Evolutionary conservation across 2,113 vertebrate genomes (phyloP), one percentile per base, ranked within the genome.

Genomic region (Pleuronectes platessa): DNA sequence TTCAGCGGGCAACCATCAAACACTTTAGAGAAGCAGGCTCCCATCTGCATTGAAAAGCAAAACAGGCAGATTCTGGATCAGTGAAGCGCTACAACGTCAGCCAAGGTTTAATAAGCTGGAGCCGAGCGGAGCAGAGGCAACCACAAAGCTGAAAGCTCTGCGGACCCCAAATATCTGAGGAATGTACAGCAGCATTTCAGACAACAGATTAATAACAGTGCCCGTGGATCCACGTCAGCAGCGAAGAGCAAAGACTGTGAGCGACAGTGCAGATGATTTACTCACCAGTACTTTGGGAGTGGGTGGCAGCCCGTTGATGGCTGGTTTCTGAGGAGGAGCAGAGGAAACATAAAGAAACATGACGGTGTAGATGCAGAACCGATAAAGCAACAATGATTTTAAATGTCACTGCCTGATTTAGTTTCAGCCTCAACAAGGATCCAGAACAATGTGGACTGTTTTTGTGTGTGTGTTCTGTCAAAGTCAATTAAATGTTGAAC

Each of bases 251-350:
- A n/a, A 31, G 45, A 67, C 55, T 20, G 13, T 15, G 65, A 62
- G 63, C 56, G 55, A 87, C 73, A 73, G 79, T 24, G 67, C 18
- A 74, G 45, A 79, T 27, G 61, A 79, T 64, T 71, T 77, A 87
- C 97, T 97, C 94, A 99, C 98, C 96, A 99, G 94, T 9, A 99
- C 98, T 96, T 99, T 99, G 0, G 98, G 98, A 7, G 98, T 99
- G 2, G 98, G 98, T 11, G 98, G 98, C 45, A 99, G 95, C 64
- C 98, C 98, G 73, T 99, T 99, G 93, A 99, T 98, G 0, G 95
- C 94, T 73, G 97, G 95, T 95, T 97, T 99, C 98, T 99, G 81
- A 35, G 6, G 14, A 67, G 21, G 23, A 85, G 71, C 31, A 42
- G 64, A 83, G 26, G 68, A 84, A 64, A 82, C 45, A 65, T 23